Conservation (phyloP, 2,113 vertebrate species). For the Callipepla californica region DNA sequence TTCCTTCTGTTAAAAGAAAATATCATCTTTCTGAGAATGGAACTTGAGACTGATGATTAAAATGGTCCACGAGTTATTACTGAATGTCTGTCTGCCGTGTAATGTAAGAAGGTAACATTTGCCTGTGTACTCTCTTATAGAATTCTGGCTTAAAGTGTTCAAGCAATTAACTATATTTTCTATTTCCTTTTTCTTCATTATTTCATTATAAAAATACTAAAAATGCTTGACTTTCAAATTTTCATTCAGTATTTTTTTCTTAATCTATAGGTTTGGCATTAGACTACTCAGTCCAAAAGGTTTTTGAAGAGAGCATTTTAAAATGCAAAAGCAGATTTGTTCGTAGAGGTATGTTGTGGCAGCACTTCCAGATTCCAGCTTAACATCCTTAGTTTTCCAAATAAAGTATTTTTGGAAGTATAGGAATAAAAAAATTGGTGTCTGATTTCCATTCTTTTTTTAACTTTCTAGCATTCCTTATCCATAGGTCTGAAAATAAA, state of each 20-base stretch:
- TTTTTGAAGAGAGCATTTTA: neutral
- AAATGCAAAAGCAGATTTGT: neutral
- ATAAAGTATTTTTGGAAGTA: neutral
- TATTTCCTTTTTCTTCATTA: neutral
- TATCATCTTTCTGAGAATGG: neutral
- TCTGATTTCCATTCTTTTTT: neutral
- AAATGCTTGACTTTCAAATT: neutral
- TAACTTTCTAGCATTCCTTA: neutral
- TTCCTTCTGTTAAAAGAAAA: neutral
- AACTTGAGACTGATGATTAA: neutral
- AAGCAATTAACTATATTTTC: neutral
- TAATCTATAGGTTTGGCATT: neutral
- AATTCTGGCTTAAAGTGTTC: neutral
- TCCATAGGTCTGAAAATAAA: neutral
- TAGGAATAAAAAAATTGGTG: neutral
- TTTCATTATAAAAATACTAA: neutral
- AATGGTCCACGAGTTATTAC: neutral
- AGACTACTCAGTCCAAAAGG: neutral
- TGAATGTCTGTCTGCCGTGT: neutral
- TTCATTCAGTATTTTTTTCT: too few species aligned
- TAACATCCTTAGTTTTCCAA: neutral
- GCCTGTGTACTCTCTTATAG: neutral
- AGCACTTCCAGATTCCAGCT: neutral
- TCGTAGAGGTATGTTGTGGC: neutral
- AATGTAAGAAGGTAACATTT: neutral